These are phyloP conservation scores for Cichlasoma orientale DNA, from an alignment of 2,797 vertebrate species.

Conservation along the genomic window DNA sequence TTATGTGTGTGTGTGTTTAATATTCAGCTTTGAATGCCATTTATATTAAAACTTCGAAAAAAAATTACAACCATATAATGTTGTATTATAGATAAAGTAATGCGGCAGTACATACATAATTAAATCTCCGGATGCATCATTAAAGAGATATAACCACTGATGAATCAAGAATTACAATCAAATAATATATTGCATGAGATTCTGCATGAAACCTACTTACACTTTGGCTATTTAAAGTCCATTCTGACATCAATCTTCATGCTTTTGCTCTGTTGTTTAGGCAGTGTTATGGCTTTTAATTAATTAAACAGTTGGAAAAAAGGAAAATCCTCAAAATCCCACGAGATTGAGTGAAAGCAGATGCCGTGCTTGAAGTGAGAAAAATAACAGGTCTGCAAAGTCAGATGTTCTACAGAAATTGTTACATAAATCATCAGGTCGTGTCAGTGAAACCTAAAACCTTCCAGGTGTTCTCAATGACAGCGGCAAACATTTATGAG, in stretches of 20 bases:
- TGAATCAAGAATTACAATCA: neutral
- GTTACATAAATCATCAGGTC: slow-evolving; percentile 33
- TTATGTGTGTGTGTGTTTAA: too few relatives aligned
- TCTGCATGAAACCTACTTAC: neutral
- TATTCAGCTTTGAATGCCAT: too few relatives aligned
- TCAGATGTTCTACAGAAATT: slow-evolving; percentile 1
- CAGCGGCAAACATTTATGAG: slow-evolving; percentile 3
- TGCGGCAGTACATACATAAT: too few relatives aligned
- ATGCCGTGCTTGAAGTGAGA: slow-evolving; percentile 15
- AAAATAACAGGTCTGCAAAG: slow-evolving; percentile 47
- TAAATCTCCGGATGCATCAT: neutral
- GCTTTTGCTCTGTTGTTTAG: neutral
- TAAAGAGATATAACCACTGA: neutral
- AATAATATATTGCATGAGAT: neutral
- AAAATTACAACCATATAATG: too few relatives aligned
- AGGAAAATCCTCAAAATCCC: neutral
- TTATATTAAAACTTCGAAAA: too few relatives aligned
- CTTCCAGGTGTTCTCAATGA: slow-evolving; percentile 44
- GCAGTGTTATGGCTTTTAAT: neutral
- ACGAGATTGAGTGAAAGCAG: neutral
- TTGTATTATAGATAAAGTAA: neutral
- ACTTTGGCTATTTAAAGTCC: neutral
- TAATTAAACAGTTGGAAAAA: neutral
- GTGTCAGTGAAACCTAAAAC: slow-evolving; percentile 47
- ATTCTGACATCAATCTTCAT: neutral